Conservation (phyloP, 2,113 vertebrate genomes). For the Aramus guarauna region DNA sequence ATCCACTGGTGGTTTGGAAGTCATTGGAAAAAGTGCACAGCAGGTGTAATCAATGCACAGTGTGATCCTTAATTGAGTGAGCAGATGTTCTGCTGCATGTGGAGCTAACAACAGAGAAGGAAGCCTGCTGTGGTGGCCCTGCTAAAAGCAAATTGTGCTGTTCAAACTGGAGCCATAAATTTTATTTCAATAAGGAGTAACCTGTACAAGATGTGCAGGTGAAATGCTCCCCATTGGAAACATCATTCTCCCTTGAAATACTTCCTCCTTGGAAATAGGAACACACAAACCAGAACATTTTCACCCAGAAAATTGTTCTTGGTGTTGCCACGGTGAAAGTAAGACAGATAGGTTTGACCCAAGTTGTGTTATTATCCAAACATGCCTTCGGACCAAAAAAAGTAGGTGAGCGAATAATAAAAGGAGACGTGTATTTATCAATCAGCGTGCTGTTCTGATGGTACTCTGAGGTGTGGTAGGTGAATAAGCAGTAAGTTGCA, state of each 20-base stretch:
- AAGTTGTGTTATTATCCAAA: background rate
- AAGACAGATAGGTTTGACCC: background rate
- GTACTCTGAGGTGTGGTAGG: background rate
- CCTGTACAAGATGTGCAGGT: background rate
- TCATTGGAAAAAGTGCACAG: slow-evolving; percentile 48
- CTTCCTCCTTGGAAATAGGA: background rate
- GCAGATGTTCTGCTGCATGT: slow-evolving; percentile 37
- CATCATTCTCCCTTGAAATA: background rate
- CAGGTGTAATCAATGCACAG: slow-evolving; percentile 47
- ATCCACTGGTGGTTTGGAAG: background rate
- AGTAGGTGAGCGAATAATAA: background rate
- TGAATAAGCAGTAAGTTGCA: background rate
- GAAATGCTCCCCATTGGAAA: background rate
- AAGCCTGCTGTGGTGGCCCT: background rate
- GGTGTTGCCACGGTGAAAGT: background rate
- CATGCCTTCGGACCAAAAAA: background rate
- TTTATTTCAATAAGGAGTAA: background rate
- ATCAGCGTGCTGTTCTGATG: background rate
- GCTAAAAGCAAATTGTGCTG: background rate
- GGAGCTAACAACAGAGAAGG: background rate
- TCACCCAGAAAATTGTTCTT: background rate
- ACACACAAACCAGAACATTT: background rate
- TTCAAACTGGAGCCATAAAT: background rate
- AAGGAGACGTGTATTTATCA: background rate
- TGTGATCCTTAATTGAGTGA: slow-evolving; percentile 31